Conservation (phyloP, 2,113 vertebrate species). For the Hyaena hyaena region DNA sequence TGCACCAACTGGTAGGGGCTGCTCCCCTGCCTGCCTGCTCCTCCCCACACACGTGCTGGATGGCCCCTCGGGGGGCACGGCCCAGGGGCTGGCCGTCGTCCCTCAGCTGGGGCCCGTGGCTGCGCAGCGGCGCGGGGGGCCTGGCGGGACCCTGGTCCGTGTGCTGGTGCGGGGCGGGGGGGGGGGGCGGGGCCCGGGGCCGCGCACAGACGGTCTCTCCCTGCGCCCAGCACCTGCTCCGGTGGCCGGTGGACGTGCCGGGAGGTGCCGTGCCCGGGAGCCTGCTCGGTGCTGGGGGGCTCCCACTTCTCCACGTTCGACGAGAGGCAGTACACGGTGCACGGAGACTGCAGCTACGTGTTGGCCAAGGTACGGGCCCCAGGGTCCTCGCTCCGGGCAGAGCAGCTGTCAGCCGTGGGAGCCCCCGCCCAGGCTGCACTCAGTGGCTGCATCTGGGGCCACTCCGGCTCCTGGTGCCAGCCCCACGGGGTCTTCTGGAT, state of each 20-base stretch:
- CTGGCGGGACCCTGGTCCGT: accelerated
- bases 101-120: accelerated
- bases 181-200: accelerated
- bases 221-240: slow-evolving; percentile 82
- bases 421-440: no score
- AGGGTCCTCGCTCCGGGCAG: accelerated
- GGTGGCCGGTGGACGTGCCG: slow-evolving; percentile 87
- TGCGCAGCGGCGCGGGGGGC: accelerated
- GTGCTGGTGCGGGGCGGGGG: accelerated
- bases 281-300: slow-evolving; percentile 87
- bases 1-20: slow-evolving; percentile 85
- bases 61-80: accelerated
- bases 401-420: not conserved
- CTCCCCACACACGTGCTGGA: accelerated
- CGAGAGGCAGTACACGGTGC: slow-evolving; percentile 85
- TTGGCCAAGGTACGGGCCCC: slow-evolving; percentile 85
- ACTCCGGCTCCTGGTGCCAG: accelerated
- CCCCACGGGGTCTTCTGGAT: accelerated
- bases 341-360: slow-evolving; percentile 89
- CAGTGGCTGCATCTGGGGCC: not conserved
- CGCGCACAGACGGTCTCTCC: accelerated
- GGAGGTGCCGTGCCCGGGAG: slow-evolving; percentile 81
- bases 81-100: accelerated
- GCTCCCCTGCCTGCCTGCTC: accelerated
- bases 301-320: slow-evolving; percentile 89